Evolutionary conservation across 2,888 invertebrate genomes (phyloP).

Genomic region (Diarsia mendica): DNA sequence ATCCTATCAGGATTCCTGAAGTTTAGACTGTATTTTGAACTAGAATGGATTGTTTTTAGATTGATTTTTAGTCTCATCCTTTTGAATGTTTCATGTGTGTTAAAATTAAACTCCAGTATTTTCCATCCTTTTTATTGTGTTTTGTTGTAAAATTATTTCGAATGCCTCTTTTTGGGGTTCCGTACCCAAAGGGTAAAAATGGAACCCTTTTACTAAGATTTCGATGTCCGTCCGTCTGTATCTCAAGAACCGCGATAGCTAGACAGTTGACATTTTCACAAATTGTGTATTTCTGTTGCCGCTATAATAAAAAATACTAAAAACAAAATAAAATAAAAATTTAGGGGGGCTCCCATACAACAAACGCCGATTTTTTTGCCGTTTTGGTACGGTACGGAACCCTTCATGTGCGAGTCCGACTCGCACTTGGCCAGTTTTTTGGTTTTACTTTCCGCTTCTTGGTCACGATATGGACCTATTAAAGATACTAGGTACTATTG

Average conservation of each 20-base stretch:
- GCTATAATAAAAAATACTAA: too few species aligned
- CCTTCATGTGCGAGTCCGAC: too few species aligned
- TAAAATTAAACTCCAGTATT: neutral
- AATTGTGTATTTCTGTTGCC: too few species aligned
- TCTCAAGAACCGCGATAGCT: too few species aligned
- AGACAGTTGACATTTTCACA: too few species aligned
- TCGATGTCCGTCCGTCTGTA: too few species aligned
- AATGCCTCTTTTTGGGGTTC: neutral
- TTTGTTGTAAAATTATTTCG: neutral
- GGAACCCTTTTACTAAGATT: too few species aligned
- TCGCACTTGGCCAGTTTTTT: neutral
- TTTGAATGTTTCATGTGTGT: neutral
- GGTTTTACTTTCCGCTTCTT: slow-evolving; percentile 1
- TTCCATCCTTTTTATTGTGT: neutral
- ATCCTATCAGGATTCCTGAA: slow-evolving; percentile 83
- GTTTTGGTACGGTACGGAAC: too few species aligned
- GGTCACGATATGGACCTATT: neutral
- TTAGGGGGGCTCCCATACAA: too few species aligned
- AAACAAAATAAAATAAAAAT: too few species aligned
- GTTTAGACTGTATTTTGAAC: slow-evolving; percentile 70
- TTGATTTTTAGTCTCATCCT: neutral
- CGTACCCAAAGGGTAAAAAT: too few species aligned
- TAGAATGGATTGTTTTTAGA: neutral
- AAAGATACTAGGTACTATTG: neutral
- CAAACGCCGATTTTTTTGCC: too few species aligned